Percentiles rank a stretch among this genome's conserved stretches.
Conservation (phyloP, 2,888 invertebrate species). For the Aplocera efformata region DNA sequence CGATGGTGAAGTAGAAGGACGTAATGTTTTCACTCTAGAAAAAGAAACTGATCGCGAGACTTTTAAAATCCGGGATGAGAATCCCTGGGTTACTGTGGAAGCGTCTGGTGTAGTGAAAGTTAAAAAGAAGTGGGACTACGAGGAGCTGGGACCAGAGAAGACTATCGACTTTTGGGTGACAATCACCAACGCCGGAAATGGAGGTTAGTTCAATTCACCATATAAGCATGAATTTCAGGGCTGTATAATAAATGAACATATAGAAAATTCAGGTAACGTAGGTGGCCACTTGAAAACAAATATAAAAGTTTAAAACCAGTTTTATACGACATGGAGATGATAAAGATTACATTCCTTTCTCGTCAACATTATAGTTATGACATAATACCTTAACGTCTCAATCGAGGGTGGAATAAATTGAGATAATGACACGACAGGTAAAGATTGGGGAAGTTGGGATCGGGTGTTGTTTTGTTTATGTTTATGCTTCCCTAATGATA, state of each 20-base stretch:
- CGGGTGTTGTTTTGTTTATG: slow-evolving; percentile 20
- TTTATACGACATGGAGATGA: slow-evolving; percentile 2
- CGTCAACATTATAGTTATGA: slow-evolving; percentile 15
- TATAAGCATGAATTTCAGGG: slow-evolving; percentile 3
- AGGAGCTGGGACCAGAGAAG: slow-evolving; percentile 95
- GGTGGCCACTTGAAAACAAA: background rate
- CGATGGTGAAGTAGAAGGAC: slow-evolving; percentile 93
- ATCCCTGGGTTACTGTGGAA: slow-evolving; percentile 96
- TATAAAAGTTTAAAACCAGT: background rate
- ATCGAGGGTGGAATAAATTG: slow-evolving; percentile 51
- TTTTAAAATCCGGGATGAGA: slow-evolving; percentile 95
- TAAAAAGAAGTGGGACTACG: slow-evolving; percentile 98
- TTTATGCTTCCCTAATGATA: slow-evolving; percentile 5
- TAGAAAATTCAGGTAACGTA: too few species aligned
- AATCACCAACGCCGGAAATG: slow-evolving; percentile 93
- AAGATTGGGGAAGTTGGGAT: slow-evolving; percentile 11
- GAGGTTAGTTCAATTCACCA: slow-evolving; percentile 82
- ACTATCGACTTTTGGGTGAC: slow-evolving; percentile 98
- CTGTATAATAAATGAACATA: slow-evolving; percentile 20
- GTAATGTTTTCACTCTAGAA: slow-evolving; percentile 93
- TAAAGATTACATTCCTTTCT: slow-evolving; percentile 10
- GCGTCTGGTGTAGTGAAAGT: slow-evolving; percentile 95
- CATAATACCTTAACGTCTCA: slow-evolving; percentile 49
- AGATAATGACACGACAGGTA: slow-evolving; percentile 48
- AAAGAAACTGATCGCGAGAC: slow-evolving; percentile 95